phyloP scores from a whole-genome alignment of 2,797 vertebrate species.

The Urosaurus nigricauda region DNA sequence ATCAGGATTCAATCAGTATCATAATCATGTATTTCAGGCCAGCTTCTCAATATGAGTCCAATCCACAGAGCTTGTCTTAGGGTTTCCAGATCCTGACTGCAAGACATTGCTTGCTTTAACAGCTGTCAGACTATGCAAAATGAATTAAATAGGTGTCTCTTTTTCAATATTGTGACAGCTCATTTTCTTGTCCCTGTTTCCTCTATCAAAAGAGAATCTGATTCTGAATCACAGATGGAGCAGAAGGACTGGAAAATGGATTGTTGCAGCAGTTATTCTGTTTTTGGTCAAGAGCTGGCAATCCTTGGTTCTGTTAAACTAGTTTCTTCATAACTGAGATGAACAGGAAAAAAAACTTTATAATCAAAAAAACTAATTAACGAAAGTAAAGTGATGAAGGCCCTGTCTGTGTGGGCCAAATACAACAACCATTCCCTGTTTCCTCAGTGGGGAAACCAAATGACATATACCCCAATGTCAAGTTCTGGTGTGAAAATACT shows the following conservation, averaged over 20 bases:
- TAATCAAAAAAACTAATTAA: neutral
- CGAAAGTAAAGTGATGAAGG: neutral
- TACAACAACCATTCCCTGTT: too few species aligned
- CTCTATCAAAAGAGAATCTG: neutral
- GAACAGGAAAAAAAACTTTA: slow-evolving; percentile 2
- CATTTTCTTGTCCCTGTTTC: neutral
- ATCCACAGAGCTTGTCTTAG: neutral
- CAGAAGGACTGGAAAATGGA: neutral
- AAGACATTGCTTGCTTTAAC: slow-evolving; percentile 7
- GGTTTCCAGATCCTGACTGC: neutral
- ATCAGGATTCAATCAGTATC: neutral
- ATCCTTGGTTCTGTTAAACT: neutral
- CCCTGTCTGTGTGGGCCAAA: too few species aligned
- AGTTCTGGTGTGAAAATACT: too few species aligned
- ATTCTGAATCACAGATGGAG: neutral
- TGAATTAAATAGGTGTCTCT: neutral
- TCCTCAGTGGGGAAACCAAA: too few species aligned
- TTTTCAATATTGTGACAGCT: neutral
- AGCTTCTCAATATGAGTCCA: neutral
- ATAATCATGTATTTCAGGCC: neutral
- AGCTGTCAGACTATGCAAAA: neutral
- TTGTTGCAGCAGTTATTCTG: neutral
- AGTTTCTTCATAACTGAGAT: neutral
- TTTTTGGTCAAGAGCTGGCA: neutral
- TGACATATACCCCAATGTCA: too few species aligned